phyloP scores from a whole-genome alignment of 2,797 vertebrate species.

The Momotus momota region DNA sequence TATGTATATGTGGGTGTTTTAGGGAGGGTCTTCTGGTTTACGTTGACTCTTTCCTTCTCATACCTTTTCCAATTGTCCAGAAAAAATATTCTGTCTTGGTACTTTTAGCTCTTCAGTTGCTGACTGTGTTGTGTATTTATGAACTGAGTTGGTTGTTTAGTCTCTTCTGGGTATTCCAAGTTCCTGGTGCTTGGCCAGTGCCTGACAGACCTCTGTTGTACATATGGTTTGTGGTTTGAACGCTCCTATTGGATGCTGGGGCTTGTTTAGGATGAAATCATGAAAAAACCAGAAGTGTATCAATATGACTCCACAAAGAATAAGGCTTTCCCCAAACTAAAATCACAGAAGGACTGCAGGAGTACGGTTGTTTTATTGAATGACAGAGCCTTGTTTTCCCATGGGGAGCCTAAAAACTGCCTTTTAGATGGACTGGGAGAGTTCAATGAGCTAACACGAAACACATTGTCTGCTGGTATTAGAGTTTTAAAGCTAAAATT shows the following conservation, averaged over 20 bases:
- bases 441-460: conserved; percentile 73
- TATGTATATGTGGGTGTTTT: conserved; percentile 17
- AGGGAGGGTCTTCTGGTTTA: conserved; percentile 10
- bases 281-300: conserved; percentile 21
- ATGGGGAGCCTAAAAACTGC: conserved; percentile 64
- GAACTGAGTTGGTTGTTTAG: background rate
- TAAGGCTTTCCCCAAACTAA: conserved; percentile 45
- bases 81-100: background rate
- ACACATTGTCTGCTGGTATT: conserved; percentile 72
- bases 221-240: background rate
- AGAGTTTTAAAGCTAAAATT: conserved; percentile 72
- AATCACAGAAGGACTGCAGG: conserved; percentile 47
- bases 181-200: background rate
- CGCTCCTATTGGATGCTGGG: background rate
- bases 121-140: background rate
- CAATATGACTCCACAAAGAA: conserved; percentile 47
- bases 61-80: background rate
- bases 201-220: background rate
- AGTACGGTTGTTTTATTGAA: conserved; percentile 59
- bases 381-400: conserved; percentile 61
- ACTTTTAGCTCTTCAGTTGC: background rate
- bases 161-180: background rate
- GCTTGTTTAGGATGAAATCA: background rate
- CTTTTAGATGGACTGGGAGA: conserved; percentile 46
- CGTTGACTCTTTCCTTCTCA: background rate